Evolutionary conservation across 1,140 invertebrate genomes (phyloP).

Genomic region (Drosophila pachea): DNA sequence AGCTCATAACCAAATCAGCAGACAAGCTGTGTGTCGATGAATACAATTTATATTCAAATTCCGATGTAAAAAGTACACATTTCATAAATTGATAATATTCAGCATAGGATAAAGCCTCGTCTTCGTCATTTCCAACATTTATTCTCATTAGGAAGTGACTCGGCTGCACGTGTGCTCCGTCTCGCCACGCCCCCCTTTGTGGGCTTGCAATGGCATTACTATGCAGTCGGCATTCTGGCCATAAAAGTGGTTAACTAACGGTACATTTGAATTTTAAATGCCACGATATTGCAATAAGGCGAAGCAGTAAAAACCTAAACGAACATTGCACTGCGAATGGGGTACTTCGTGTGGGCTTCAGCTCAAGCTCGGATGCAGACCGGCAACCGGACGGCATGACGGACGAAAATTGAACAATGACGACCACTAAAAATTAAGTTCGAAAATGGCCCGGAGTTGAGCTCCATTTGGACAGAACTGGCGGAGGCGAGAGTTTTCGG

Average conservation of each 20-base stretch:
- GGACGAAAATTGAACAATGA: conserved; percentile 49
- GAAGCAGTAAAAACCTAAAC: conserved; percentile 1
- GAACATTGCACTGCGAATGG: conserved; percentile 4
- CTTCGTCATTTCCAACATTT: not conserved
- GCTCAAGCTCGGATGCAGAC: not conserved
- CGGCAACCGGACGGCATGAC: not conserved
- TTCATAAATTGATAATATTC: too few species aligned
- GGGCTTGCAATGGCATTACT: conserved; percentile 18
- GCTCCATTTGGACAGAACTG: conserved; percentile 13
- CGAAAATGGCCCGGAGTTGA: conserved; percentile 56
- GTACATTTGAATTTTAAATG: conserved; percentile 57
- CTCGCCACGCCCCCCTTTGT: not conserved
- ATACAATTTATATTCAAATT: too few species aligned
- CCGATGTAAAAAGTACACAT: too few species aligned
- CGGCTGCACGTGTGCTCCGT: not conserved
- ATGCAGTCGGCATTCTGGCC: conserved; percentile 44
- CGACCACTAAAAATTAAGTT: conserved; percentile 55
- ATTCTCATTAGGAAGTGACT: conserved; percentile 3
- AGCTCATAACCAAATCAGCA: too few species aligned
- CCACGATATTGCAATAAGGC: conserved; percentile 58
- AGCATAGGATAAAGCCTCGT: not conserved
- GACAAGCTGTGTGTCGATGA: too few species aligned
- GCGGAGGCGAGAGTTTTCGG: conserved; percentile 5
- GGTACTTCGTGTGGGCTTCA: conserved; percentile 1
- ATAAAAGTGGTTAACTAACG: conserved; percentile 50